phyloP scores from a whole-genome alignment of 1,140 invertebrate species.

The Brachionus koreanus region DNA sequence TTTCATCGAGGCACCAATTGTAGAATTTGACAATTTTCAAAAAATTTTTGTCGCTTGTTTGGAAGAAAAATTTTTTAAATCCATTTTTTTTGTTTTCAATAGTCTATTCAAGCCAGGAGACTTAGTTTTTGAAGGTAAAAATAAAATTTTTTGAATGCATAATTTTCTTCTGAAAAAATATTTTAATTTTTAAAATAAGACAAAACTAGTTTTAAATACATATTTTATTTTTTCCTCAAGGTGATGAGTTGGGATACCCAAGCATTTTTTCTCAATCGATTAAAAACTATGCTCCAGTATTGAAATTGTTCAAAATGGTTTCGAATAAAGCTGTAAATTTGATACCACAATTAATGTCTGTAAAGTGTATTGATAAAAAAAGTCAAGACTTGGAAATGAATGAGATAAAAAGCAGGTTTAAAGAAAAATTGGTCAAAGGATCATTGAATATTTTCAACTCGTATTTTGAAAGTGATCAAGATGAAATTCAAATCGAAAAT shows the following conservation, averaged over 20 bases:
- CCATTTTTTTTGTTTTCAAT: not conserved
- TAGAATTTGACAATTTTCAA: not conserved
- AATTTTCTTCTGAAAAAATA: too few species aligned
- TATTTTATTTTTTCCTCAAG: not conserved
- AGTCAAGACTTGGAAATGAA: not conserved
- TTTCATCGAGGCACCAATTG: not conserved
- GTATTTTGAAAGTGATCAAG: not conserved
- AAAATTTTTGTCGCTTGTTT: not conserved
- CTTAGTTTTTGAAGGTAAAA: conserved; percentile 10
- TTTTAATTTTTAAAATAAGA: not conserved
- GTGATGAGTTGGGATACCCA: not conserved
- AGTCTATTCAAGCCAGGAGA: not conserved
- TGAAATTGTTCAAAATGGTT: not conserved
- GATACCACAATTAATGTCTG: not conserved
- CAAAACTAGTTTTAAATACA: too few species aligned
- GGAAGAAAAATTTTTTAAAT: not conserved
- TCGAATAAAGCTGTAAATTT: not conserved
- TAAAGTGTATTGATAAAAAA: not conserved
- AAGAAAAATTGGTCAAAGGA: not conserved
- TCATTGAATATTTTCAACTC: not conserved
- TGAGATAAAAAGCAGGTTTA: not conserved
- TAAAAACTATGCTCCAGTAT: not conserved
- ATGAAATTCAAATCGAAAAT: not conserved
- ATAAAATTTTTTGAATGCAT: too few species aligned
- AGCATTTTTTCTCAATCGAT: not conserved